Evolutionary conservation across 2,888 invertebrate species (phyloP).

Genomic region (Oligia fasciuncula): DNA sequence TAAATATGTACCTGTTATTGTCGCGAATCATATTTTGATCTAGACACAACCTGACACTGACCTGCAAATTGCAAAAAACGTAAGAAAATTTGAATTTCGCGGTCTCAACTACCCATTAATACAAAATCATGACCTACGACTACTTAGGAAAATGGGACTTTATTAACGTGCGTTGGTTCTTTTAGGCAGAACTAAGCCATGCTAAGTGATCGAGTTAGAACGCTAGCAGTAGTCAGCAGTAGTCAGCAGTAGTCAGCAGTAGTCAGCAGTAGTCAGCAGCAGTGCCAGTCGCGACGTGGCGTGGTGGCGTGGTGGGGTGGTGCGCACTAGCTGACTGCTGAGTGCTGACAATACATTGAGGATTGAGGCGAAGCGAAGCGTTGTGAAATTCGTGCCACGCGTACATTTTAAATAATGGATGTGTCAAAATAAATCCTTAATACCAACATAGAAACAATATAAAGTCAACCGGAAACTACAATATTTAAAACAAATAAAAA

Average conservation of each 20-base stretch:
- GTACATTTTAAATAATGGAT: too few species aligned
- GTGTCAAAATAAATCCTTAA: too few species aligned
- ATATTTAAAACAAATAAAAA: too few species aligned
- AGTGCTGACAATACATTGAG: too few species aligned
- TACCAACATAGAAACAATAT: too few species aligned
- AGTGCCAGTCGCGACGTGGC: neutral
- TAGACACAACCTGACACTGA: too few species aligned
- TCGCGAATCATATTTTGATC: too few species aligned
- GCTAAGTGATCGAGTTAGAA: neutral
- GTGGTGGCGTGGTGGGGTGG: too few species aligned
- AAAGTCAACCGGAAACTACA: too few species aligned
- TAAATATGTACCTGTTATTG: too few species aligned
- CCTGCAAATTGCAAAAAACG: too few species aligned
- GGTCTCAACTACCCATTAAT: neutral
- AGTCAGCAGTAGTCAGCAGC: neutral
- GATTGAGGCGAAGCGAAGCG: neutral
- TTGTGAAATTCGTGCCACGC: neutral
- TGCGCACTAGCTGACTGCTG: neutral
- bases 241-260: neutral
- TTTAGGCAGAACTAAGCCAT: neutral
- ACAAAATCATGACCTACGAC: neutral
- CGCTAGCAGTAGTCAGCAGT: neutral
- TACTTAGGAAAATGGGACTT: neutral
- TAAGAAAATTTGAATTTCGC: too few species aligned
- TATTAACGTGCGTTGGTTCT: neutral